Evolutionary conservation across 1,140 invertebrate genomes (phyloP).

Genomic region (Tetranychus urticae): DNA sequence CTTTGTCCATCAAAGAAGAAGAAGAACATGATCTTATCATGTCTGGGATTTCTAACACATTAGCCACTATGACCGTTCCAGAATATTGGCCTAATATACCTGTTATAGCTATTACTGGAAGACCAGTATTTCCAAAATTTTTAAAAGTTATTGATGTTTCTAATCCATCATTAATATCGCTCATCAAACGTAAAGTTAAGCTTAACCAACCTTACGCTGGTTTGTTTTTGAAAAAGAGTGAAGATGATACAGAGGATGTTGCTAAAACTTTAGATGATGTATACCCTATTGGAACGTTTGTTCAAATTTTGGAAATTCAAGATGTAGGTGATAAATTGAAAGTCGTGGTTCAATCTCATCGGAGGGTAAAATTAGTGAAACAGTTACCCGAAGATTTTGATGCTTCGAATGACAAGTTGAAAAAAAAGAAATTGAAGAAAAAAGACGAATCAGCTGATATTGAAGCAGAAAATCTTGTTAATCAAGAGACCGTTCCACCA

Average conservation of each 20-base stretch:
- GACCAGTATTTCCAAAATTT: conserved; percentile 92
- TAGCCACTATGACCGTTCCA: conserved; percentile 46
- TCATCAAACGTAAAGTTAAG: conserved; percentile 78
- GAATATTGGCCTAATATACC: conserved; percentile 89
- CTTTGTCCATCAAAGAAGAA: too few relatives aligned
- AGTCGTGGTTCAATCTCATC: conserved; percentile 77
- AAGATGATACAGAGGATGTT: conserved; percentile 65
- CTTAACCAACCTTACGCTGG: conserved; percentile 92
- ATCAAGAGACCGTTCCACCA: neutral
- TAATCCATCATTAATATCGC: conserved; percentile 61
- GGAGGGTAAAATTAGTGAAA: conserved; percentile 22
- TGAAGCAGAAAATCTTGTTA: neutral
- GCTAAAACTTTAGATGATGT: conserved; percentile 63
- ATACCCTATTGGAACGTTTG: conserved; percentile 81
- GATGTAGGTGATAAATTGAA: conserved; percentile 74
- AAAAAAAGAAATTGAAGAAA: conserved; percentile 18
- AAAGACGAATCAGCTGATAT: conserved; percentile 10
- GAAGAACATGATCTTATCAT: too few relatives aligned
- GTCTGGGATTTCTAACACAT: neutral
- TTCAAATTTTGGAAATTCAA: conserved; percentile 90
- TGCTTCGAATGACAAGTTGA: neutral
- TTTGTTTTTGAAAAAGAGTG: conserved; percentile 80
- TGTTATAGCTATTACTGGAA: conserved; percentile 71
- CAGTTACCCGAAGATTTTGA: conserved; percentile 10
- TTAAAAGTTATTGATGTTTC: conserved; percentile 90